A percentile compares a stretch with the other conserved stretches of the same genome.
Evolutionary conservation across 1,140 invertebrate species (phyloP).

Genomic region (Papilio helenus): DNA sequence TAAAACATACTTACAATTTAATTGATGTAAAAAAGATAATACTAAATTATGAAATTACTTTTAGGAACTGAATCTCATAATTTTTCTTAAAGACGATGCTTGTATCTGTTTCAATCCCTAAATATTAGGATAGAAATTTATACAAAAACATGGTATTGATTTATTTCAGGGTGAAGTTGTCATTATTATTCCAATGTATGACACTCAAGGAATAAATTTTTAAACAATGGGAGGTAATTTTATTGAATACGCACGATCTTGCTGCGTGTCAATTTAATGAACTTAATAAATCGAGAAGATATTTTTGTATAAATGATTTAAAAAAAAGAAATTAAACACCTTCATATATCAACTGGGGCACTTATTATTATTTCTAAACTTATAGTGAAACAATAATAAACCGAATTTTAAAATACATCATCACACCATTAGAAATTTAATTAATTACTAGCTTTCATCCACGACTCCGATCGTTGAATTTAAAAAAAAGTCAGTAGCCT

Average conservation of each 20-base stretch:
- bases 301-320: neutral
- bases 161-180: conserved; percentile 20
- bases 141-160: conserved; percentile 4
- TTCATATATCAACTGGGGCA: no score
- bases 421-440: no score
- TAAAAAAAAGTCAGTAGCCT: no score
- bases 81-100: neutral
- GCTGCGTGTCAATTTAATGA: conserved; percentile 12
- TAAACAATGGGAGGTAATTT: conserved; percentile 40
- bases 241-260: conserved; percentile 20
- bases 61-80: no score
- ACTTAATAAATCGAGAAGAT: neutral
- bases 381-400: no score
- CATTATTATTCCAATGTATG: conserved; percentile 33
- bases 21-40: neutral
- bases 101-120: neutral
- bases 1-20: neutral
- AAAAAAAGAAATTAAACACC: no score
- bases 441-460: no score
- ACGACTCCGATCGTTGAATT: no score
- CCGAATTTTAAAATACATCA: no score
- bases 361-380: no score
- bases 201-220: conserved; percentile 33
- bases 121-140: neutral
- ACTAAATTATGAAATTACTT: neutral